Conservation (phyloP, 1,140 invertebrate genomes). For the Oncopodura yosiiana region DNA sequence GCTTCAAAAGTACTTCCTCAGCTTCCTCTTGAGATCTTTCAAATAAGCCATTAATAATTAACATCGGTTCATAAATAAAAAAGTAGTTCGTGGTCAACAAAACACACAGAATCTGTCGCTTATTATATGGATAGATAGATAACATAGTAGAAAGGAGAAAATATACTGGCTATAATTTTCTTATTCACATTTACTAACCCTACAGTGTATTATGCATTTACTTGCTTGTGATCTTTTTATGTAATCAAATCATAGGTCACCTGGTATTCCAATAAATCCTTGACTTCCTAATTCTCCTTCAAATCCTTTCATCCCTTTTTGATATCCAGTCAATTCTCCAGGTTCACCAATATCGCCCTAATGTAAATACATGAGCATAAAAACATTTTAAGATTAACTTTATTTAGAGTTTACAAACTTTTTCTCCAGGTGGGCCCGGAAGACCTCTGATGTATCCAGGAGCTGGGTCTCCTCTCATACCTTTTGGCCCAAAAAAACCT, state of each 20-base stretch:
- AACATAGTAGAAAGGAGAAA: background rate
- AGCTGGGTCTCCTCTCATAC: background rate
- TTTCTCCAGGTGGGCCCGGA: background rate
- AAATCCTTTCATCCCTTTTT: background rate
- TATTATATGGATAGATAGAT: background rate
- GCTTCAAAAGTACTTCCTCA: no score
- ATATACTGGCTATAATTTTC: background rate
- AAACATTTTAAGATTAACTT: no score
- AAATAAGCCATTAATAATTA: no score
- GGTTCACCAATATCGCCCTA: no score
- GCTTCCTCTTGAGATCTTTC: no score
- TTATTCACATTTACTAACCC: no score
- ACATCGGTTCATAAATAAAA: no score
- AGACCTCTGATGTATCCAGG: slow-evolving; percentile 2
- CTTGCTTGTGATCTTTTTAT: background rate
- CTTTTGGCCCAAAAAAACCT: slow-evolving; percentile 2
- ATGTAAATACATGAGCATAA: no score
- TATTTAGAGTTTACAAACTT: no score
- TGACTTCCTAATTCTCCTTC: slow-evolving; percentile 1
- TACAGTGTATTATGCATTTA: background rate
- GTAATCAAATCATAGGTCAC: slow-evolving; percentile 24
- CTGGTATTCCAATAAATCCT: slow-evolving; percentile 3
- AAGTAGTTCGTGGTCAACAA: no score
- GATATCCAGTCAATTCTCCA: no score
- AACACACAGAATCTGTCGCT: no score